Base-by-base conservation (phyloP, 2,888 invertebrate genomes). In the Cerceris rybyensis region DNA sequence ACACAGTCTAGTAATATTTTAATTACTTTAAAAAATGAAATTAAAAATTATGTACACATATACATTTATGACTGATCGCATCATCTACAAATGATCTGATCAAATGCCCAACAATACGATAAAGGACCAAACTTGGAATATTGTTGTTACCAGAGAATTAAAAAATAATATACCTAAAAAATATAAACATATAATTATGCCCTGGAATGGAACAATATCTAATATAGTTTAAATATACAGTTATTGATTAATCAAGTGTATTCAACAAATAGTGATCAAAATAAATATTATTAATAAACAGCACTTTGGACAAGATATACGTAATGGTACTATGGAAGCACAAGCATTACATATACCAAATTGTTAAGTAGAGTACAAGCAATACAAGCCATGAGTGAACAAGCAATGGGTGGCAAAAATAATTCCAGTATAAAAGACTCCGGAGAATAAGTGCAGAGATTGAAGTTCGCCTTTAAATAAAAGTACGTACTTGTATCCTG, bases 401-500 rank as follows among this genome's bases (percentile, higher is more conserved):
- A 90, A 91, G 90, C 90, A 78, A 87, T 89, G 88, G 82, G 61
- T 79, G 50, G 17, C 13, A 74, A 68, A 72, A 70, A 52, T 74
- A 54, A 74, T 57, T 41, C 42, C 68, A 11, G 42, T 55, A n/a
- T 41, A 50, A 49, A n/a, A 55, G 63, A 57, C 16, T 63, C 28
- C 28, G 16, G 6, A 64, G 16, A 50, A 63, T 50, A 28, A 41
- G 4, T 50, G n/a, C 14, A 54, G 8, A 74, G 52, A 73, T 59
- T 70, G 57, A 55, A 64, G 68, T 46, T 69, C 17, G 16, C n/a
- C 49, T 16, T 58, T 42, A 60, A 0, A 61, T n/a, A 46, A 43
- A 69, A 55, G 39, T 63, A 87, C 90, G 46, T 88, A 92, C 92
- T 78, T 92, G 90, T 75, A 92, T 89, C 82, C 89, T 87, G 60